Evolutionary conservation across 2,113 vertebrate species (phyloP).

Genomic region (Oncorhynchus kisutch): DNA sequence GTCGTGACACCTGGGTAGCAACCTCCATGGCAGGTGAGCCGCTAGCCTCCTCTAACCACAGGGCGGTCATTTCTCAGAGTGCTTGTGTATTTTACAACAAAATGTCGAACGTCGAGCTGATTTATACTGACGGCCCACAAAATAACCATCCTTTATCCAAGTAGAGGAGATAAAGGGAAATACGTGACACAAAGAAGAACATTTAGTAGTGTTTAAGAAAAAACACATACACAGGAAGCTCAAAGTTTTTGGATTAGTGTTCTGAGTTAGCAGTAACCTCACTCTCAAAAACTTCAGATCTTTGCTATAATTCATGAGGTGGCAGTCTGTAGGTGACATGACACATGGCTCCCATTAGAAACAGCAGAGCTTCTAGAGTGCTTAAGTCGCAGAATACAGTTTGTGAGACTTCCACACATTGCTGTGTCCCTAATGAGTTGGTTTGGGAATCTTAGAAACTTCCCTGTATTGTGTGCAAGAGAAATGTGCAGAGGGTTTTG

Average conservation of each 20-base stretch:
- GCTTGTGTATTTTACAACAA: constrained; percentile 34
- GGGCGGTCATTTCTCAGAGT: constrained; percentile 49
- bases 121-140: constrained; percentile 29
- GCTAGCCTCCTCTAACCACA: constrained; percentile 27
- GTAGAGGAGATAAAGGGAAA: neutral
- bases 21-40: constrained; percentile 37
- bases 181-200: neutral
- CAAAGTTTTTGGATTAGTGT: neutral
- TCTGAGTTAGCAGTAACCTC: no score
- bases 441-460: no score
- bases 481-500: no score
- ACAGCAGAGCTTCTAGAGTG: no score
- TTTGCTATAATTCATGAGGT: no score
- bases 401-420: no score
- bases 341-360: no score
- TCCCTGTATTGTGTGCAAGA: no score
- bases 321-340: no score
- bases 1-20: constrained; percentile 13
- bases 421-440: no score
- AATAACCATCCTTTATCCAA: neutral
- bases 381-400: no score
- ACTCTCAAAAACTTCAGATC: no score
- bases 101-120: constrained; percentile 39
- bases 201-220: neutral
- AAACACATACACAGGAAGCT: neutral